Evolutionary conservation across 1,140 invertebrate genomes (phyloP).

Genomic region (Dufourea novaeangliae): DNA sequence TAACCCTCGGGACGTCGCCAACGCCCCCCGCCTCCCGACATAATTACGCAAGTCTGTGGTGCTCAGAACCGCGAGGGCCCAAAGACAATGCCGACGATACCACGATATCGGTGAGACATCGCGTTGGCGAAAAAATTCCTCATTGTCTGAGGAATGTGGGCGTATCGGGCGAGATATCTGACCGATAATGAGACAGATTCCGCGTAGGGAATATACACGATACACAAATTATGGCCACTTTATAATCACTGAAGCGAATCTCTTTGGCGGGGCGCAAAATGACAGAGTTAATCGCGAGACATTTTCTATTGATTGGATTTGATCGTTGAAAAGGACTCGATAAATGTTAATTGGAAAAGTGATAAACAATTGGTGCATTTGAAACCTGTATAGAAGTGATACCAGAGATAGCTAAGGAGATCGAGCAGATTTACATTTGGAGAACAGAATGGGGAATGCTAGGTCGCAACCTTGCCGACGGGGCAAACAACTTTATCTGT

Average conservation of each 20-base stretch:
- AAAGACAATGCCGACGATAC: constrained; percentile 33
- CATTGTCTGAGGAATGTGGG: constrained; percentile 46
- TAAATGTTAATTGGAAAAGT: background rate
- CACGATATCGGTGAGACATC: constrained; percentile 25
- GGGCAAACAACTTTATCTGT: constrained; percentile 83
- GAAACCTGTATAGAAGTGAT: background rate
- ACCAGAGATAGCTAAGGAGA: no score
- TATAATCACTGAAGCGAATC: background rate
- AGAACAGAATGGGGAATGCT: constrained; percentile 72
- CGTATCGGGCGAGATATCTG: constrained; percentile 38
- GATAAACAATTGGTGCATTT: background rate
- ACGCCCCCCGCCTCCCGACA: constrained; percentile 55
- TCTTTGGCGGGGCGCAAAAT: background rate
- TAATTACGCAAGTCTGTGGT: constrained; percentile 76
- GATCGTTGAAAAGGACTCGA: background rate
- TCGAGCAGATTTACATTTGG: background rate
- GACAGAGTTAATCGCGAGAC: background rate
- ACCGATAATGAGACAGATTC: constrained; percentile 10
- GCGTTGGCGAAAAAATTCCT: constrained; percentile 24
- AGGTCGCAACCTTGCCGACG: constrained; percentile 71
- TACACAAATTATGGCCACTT: background rate
- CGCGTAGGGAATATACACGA: background rate
- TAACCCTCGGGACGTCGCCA: constrained; percentile 67
- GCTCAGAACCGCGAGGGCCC: constrained; percentile 60
- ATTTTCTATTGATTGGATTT: background rate